Evolutionary conservation across 1,140 invertebrate species (phyloP).

Genomic region (Caenorhabditis briggsae): DNA sequence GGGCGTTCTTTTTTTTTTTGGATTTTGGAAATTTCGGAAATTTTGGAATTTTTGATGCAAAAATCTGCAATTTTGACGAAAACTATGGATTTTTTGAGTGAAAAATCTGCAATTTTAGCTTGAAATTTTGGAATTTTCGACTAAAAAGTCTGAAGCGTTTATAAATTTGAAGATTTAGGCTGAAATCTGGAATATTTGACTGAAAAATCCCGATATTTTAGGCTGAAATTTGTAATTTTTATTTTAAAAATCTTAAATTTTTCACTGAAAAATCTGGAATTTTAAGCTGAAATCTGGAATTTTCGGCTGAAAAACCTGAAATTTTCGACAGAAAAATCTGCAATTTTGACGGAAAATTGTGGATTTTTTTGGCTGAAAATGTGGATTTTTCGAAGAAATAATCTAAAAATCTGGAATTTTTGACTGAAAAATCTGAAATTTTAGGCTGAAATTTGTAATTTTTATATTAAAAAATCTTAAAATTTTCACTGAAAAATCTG

Average conservation of each 20-base stretch:
- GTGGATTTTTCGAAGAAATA: no score
- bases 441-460: no score
- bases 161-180: no score
- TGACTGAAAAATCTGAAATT: no score
- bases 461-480: background rate
- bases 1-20: conserved; percentile 70
- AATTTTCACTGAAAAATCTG: background rate
- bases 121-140: conserved; percentile 3
- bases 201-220: no score
- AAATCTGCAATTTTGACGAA: no score
- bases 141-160: background rate
- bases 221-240: background rate
- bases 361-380: no score
- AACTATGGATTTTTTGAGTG: background rate
- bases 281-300: background rate
- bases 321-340: background rate
- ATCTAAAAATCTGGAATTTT: background rate
- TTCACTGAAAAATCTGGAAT: background rate
- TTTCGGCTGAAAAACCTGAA: background rate
- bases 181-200: background rate
- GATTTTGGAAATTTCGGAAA: background rate
- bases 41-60: background rate
- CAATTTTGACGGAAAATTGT: no score
- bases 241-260: background rate
- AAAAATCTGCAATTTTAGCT: background rate